Conservation (phyloP, 2,797 vertebrate species). For the Danionella dracula region DNA sequence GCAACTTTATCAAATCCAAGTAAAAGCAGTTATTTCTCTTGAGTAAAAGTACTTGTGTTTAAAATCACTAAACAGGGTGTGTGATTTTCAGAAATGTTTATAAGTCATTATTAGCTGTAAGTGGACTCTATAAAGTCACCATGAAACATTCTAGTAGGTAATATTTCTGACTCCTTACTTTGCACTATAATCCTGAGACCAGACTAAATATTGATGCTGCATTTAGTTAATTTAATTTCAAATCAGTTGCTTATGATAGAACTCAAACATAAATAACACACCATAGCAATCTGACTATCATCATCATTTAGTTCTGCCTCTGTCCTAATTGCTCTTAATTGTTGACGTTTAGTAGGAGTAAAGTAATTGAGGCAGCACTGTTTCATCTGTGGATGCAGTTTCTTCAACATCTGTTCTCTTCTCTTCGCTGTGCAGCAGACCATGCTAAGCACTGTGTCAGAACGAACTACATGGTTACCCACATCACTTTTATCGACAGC, state of each 20-base stretch:
- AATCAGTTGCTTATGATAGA: not conserved
- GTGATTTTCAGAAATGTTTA: no score
- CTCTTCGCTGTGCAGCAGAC: slow-evolving; percentile 8
- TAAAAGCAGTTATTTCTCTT: no score
- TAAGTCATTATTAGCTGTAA: no score
- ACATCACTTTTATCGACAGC: slow-evolving; percentile 20
- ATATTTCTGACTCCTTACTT: not conserved
- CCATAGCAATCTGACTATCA: slow-evolving; percentile 12
- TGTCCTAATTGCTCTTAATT: slow-evolving; percentile 14
- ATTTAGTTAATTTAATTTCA: not conserved
- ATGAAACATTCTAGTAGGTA: not conserved
- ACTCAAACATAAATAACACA: slow-evolving; percentile 13
- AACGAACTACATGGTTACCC: slow-evolving; percentile 27
- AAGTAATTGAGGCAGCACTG: slow-evolving; percentile 8
- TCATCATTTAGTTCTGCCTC: slow-evolving; percentile 21
- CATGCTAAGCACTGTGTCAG: slow-evolving; percentile 23
- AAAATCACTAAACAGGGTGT: no score
- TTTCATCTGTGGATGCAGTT: slow-evolving; percentile 2
- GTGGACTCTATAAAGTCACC: slow-evolving; percentile 2
- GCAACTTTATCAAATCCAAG: no score
- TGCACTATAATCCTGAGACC: not conserved
- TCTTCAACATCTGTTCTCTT: slow-evolving; percentile 38
- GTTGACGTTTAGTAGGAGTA: slow-evolving; percentile 8
- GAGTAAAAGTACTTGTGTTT: no score
- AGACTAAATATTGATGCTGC: slow-evolving; percentile 15